These are phyloP conservation scores for Amblyornis subalaris DNA, from an alignment of 2,113 vertebrate species.

Conservation along the genomic window DNA sequence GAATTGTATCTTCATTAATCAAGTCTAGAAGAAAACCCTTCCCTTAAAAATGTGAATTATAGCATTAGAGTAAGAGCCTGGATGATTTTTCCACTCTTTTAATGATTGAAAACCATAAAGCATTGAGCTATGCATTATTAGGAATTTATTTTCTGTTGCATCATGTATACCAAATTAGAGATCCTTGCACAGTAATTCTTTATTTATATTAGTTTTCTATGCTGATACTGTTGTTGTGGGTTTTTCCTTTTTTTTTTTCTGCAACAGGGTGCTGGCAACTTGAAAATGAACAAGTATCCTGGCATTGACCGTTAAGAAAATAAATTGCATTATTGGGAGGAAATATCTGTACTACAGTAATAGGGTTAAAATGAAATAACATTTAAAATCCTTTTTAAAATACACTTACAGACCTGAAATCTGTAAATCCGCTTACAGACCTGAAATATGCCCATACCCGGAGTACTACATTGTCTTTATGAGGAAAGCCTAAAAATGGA, in stretches of 20 bases:
- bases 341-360: background rate
- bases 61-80: background rate
- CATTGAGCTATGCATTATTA: background rate
- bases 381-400: background rate
- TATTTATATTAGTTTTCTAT: background rate
- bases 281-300: background rate
- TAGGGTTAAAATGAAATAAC: background rate
- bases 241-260: background rate
- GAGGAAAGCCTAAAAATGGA: no score
- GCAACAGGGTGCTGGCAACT: background rate
- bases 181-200: background rate
- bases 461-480: no score
- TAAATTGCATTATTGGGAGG: background rate
- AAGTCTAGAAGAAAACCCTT: background rate
- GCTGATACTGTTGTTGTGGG: background rate
- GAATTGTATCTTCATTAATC: background rate
- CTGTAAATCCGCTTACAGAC: no score
- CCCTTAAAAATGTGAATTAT: background rate
- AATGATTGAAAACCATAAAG: background rate
- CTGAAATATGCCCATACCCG: no score
- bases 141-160: background rate
- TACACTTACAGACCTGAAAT: background rate
- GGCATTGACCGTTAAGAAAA: background rate
- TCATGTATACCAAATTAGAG: background rate
- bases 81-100: background rate